phyloP scores from a whole-genome alignment of 2,113 vertebrate species.

The Cyphomyrus discorhynchus region DNA sequence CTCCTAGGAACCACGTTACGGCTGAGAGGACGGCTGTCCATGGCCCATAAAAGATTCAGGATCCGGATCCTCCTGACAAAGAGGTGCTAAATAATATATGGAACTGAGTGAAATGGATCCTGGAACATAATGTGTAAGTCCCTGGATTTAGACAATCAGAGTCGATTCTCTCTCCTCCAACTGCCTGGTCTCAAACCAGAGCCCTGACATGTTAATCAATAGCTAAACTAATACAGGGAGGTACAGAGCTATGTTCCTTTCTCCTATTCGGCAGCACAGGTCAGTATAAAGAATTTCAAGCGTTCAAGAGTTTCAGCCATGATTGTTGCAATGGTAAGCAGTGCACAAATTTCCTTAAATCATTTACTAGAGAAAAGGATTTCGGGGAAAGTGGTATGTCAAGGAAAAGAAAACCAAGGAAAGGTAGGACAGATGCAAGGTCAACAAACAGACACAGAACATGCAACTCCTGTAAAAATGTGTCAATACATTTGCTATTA shows the following conservation, averaged over 20 bases:
- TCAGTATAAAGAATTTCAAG: neutral
- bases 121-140: neutral
- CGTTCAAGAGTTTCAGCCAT: neutral
- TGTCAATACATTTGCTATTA: neutral
- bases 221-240: neutral
- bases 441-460: neutral
- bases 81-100: neutral
- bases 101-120: neutral
- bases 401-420: neutral
- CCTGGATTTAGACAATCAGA: neutral
- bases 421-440: neutral
- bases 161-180: neutral
- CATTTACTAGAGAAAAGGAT: neutral
- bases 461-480: neutral
- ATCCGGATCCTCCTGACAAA: neutral
- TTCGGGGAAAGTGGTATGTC: neutral
- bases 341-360: neutral
- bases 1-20: neutral
- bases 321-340: neutral
- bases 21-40: too few species aligned
- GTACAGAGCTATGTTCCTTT: neutral
- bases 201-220: neutral
- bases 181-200: neutral
- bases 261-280: neutral
- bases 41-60: conserved; percentile 2